These are phyloP conservation scores for Tanytarsus gracilentus DNA, from an alignment of 2,888 invertebrate species.

Conservation along the genomic window DNA sequence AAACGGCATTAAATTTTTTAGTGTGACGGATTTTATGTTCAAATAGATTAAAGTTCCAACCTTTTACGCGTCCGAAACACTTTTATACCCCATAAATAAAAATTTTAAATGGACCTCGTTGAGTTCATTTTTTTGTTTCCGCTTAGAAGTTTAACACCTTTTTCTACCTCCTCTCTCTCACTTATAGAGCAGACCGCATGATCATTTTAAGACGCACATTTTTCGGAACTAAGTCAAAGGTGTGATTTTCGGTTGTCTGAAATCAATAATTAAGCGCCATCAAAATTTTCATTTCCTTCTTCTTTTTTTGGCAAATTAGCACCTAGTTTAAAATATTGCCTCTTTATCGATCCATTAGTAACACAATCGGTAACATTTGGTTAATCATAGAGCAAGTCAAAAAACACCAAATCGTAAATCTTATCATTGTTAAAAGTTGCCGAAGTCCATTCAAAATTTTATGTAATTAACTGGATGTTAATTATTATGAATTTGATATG, in stretches of 20 bases:
- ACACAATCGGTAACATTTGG: too few relatives aligned
- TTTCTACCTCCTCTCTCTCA: neutral
- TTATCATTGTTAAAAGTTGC: too few relatives aligned
- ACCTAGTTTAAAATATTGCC: neutral
- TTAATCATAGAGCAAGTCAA: too few relatives aligned
- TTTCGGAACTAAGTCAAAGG: neutral
- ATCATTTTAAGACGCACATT: neutral
- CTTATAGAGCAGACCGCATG: too few relatives aligned
- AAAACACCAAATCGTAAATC: too few relatives aligned
- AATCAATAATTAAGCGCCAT: slow-evolving; percentile 16
- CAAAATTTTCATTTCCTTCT: neutral
- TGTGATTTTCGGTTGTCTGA: neutral
- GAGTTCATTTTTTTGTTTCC: slow-evolving; percentile 3
- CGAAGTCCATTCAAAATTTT: too few relatives aligned
- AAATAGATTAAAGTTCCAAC: too few relatives aligned
- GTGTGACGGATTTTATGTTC: too few relatives aligned
- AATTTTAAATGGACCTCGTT: neutral
- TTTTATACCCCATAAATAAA: slow-evolving; percentile 22
- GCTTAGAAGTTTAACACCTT: slow-evolving; percentile 20
- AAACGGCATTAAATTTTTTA: too few relatives aligned
- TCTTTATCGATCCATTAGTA: neutral
- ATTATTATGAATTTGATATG: too few relatives aligned
- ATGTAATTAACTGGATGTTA: too few relatives aligned
- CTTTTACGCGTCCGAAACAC: too few relatives aligned
- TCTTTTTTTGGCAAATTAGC: slow-evolving; percentile 20